Evolutionary conservation across 2,797 vertebrate genomes (phyloP), one percentile per base, ranked within the genome.

Genomic region (Graptemys geographica): DNA sequence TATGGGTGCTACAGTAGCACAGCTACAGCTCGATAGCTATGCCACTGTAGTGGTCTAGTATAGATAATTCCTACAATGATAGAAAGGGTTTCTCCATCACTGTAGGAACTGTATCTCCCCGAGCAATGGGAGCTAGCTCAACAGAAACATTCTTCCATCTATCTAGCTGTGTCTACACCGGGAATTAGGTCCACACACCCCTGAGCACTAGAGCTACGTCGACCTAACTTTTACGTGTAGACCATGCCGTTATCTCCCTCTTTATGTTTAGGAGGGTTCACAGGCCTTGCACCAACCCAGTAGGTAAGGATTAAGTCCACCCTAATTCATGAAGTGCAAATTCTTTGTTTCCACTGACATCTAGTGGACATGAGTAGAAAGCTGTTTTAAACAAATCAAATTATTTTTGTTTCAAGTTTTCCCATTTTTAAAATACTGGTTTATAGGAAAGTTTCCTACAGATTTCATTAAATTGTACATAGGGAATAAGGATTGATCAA

Each of bases 281-380:
- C 0, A 31, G 8, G 15, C 3, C 28, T 55, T 56, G 16, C 41
- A 65, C 47, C 11, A 69, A 47, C 3, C 13, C 2, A 2, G 47
- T 11, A 47, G 4, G 16, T 0, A 6, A 25, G 6, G 11, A 37
- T 8, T n/a, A 86, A 93, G 62, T 9, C 12, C 41, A n/a, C 8
- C 0, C 6, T 13, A 3, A 19, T 6, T 12, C n/a, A n/a, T 18
- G 2, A 53, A 79, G 18, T 3, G 8, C 5, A 57, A 92, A 96
- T 52, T 90, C 44, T 85, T 95, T 0, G 72, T 86, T 94, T 91
- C 86, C 90, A 81, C 97, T 98, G 98, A 98, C 98, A 96, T 81
- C 98, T 98, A 97, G 97, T 96, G 98, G 97, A 84, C 15, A 31
- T 51, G 74, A 37, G 31, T 1, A 37, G 81, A 90, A 97, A 86